These are phyloP conservation scores for Muscicapa striata DNA, from an alignment of 2,797 vertebrate species.

Conservation along the genomic window DNA sequence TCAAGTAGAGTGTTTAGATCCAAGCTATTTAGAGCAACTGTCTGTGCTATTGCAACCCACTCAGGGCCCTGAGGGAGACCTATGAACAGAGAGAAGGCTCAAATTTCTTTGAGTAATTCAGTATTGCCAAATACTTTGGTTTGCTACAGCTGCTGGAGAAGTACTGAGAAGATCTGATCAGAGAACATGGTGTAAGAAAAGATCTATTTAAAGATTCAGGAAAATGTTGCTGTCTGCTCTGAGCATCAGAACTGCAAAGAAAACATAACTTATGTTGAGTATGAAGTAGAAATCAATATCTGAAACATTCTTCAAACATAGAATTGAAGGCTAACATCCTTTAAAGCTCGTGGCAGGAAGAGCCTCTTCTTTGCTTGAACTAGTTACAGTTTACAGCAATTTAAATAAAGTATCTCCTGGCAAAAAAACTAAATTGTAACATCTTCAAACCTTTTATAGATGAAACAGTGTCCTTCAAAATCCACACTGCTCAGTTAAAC, in stretches of 20 bases:
- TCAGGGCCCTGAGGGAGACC: neutral
- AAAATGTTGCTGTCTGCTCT: neutral
- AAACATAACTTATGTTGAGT: neutral
- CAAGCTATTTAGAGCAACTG: neutral
- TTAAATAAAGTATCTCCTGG: neutral
- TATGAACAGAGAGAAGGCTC: neutral
- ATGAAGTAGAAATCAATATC: neutral
- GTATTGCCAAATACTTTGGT: neutral
- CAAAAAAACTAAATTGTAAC: neutral
- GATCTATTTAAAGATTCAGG: neutral
- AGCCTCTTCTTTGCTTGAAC: neutral
- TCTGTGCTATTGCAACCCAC: conserved; percentile 11
- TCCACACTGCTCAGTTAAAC: neutral
- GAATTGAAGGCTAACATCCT: neutral
- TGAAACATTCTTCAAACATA: neutral
- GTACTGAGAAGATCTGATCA: neutral
- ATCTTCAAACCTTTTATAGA: neutral
- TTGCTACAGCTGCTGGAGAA: neutral
- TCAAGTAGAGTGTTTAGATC: neutral
- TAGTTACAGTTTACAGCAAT: neutral
- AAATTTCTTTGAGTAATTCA: conserved; percentile 9
- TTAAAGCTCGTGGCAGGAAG: neutral
- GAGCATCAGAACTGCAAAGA: neutral
- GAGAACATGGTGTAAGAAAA: neutral
- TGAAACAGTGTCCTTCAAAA: neutral